Evolutionary conservation across 2,888 invertebrate species (phyloP), one percentile per base, ranked within the genome.

Genomic region (Coenonympha glycerion): DNA sequence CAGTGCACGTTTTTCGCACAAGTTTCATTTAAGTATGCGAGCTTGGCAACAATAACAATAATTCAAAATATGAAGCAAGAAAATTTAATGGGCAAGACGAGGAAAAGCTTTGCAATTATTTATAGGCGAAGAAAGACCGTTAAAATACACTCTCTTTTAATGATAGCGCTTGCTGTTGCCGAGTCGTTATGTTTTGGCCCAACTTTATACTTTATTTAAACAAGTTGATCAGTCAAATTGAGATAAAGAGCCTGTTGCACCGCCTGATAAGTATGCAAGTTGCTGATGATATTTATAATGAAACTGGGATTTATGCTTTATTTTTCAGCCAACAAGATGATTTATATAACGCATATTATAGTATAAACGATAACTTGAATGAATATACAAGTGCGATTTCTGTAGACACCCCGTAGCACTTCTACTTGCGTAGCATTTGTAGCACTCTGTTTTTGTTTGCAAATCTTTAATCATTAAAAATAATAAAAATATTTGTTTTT

Each of bases 81-180:
- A 55, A 47, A 55, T 55, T 52, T 55, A 52, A 55, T 55, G 47
- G 49, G 37, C 48, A 41, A 55, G 34, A 47, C 55, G 47, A 50
- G 55, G 53, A 49, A 55, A 53, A 41, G 44, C 53, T 47, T 30
- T 19, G 42, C 42, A 49, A 49, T 55, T 55, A 53, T 53, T 53
- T 53, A 55, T 49, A 55, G 44, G 40, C 33, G 40, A 47, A 42
- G 28, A 34, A 44, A 44, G 9, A 47, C 49, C 33, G 26, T 47
- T 54, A 44, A 51, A 53, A 39, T 44, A 22, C 47, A 30, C 47
- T 44, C 28, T 22, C 40, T 53, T 47, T 54, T 54, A 54, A 54
- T 51, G 47, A 54, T 53, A 47, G 34, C 51, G 24, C 31, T 36
- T 40, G 36, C 19, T 53, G 41, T 41, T 36, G 47, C 50, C 19